Evolutionary conservation across 2,797 vertebrate species (phyloP), one percentile per base, ranked within the genome.

Genomic region (Epinephelus awoara): DNA sequence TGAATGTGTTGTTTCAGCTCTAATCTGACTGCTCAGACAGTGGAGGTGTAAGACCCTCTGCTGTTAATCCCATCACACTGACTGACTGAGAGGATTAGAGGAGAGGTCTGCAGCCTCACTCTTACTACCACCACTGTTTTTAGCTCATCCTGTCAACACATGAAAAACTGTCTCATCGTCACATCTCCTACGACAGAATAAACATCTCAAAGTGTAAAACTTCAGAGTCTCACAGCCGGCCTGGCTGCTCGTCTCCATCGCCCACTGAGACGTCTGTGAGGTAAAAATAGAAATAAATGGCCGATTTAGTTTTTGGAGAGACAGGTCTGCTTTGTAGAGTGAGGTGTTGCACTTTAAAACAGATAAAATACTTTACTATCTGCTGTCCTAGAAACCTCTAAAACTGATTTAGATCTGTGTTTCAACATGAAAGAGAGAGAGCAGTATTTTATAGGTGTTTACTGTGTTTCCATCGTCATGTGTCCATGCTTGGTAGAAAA

Each of bases 1-100:
- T 44, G 34, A 54, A 61, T 23, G 44, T 23, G 42, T 13, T 18
- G 59, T 8, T 40, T 55, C 15, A 2, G 50, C 6, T 67, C 25
- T 80, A 66, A 66, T 66, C 64, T 10, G 54, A 50, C 80, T 27
- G 76, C 68, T 79, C 73, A 70, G 40, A 25, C 76, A 57, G 76
- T 34, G 55, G 64, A 49, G 72, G 52, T 51, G 50, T n/a, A 5
- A 73, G 18, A 80, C 34, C 38, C 65, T 58, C 77, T 70, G 38
- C 27, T 44, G 72, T 42, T 84, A 77, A 87, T 84, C 80, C 25
- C 75, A 18, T 75, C 71, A 62, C 56, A 25, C 14, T 17, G 63
- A 80, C 11, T 12, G 40, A 42, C 40, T 49, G 80, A 77, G 65
- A 67, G 63, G 69, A 81, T 82, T 21, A 86, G 6, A 65, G 38